These are phyloP conservation scores for Tenthredo scrophulariae DNA, from an alignment of 2,888 invertebrate genomes.

Conservation along the genomic window DNA sequence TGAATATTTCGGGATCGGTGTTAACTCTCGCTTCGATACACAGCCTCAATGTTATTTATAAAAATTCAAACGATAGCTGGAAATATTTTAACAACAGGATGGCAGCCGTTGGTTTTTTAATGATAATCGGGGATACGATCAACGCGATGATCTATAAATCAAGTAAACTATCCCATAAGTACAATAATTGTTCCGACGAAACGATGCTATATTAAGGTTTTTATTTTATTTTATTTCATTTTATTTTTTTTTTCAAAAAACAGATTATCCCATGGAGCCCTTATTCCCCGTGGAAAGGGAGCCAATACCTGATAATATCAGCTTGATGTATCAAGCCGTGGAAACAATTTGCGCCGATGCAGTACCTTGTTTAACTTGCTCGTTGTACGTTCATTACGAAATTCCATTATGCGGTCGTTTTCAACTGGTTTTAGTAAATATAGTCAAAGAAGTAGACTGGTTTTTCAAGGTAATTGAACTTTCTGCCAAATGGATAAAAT, in stretches of 20 bases:
- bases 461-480: constrained; percentile 25
- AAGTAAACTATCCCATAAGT: neutral
- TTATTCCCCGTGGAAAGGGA: constrained; percentile 26
- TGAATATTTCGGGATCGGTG: constrained; percentile 26
- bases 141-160: constrained; percentile 49
- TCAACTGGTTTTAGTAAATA: constrained; percentile 25
- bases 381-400: constrained; percentile 44
- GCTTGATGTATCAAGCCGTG: neutral
- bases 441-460: constrained; percentile 39
- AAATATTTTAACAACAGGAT: constrained; percentile 17
- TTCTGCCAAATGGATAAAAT: neutral
- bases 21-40: constrained; percentile 29
- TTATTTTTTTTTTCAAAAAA: neutral
- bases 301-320: neutral
- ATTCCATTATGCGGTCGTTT: constrained; percentile 35
- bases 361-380: constrained; percentile 41
- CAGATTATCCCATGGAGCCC: constrained; percentile 28
- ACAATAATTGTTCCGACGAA: neutral
- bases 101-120: constrained; percentile 38
- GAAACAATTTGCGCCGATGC: constrained; percentile 30
- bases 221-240: neutral
- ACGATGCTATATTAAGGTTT: neutral
- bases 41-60: neutral
- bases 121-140: constrained; percentile 30
- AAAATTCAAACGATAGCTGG: constrained; percentile 26